phyloP scores from a whole-genome alignment of 92 coral and sea anemone genomes.

The Epizoanthus fatuus region DNA sequence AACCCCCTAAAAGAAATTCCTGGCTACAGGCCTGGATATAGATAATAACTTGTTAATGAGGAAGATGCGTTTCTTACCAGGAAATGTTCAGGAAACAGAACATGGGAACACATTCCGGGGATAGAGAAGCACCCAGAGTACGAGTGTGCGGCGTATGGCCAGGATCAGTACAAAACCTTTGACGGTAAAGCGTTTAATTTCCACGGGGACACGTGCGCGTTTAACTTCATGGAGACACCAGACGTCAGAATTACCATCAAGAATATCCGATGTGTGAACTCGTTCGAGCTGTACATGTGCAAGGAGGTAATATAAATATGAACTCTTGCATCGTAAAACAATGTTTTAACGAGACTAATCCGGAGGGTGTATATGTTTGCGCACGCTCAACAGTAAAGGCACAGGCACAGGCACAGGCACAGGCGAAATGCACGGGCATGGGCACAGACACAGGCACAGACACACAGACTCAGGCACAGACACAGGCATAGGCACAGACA shows the following conservation, averaged over 20 bases:
- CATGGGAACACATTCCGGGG: slow-evolving; percentile 74
- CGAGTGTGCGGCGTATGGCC: slow-evolving; percentile 95
- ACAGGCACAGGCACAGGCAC: not conserved
- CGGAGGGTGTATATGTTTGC: too few species aligned
- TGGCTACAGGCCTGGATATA: not conserved
- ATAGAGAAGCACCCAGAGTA: slow-evolving; percentile 81
- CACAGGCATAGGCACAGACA: too few species aligned
- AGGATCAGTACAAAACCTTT: slow-evolving; percentile 93
- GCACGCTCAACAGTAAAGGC: not conserved
- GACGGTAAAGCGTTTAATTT: slow-evolving; percentile 80
- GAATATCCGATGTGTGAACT: slow-evolving; percentile 85
- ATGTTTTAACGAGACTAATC: too few species aligned
- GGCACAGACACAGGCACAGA: too few species aligned
- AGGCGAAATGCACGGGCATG: too few species aligned
- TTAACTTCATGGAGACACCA: slow-evolving; percentile 70
- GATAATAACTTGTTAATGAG: not conserved
- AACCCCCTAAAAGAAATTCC: too few species aligned
- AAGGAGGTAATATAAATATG: slow-evolving; percentile 71
- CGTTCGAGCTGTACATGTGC: slow-evolving; percentile 95
- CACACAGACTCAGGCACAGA: too few species aligned
- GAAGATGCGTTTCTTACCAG: slow-evolving; percentile 31
- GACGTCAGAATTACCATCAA: slow-evolving; percentile 77
- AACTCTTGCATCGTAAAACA: not conserved
- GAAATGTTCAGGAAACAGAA: slow-evolving; percentile 85
- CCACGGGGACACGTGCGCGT: slow-evolving; percentile 61